These are phyloP conservation scores for Pachypanchax playfairii DNA, from an alignment of 2,113 vertebrate genomes.

Conservation along the genomic window DNA sequence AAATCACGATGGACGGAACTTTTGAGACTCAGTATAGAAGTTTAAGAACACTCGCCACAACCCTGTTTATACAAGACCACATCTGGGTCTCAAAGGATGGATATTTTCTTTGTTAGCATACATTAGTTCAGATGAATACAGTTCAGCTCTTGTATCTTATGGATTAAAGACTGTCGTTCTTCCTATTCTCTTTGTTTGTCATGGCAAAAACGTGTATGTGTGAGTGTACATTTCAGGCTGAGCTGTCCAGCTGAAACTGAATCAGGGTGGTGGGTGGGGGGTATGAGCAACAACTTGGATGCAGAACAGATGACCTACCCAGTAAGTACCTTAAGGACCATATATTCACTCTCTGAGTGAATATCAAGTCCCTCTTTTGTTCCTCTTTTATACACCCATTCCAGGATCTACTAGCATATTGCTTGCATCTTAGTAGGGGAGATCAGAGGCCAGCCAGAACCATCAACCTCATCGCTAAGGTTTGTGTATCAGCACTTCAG, in stretches of 20 bases:
- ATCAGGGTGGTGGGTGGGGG: constrained; percentile 33
- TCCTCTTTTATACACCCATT: constrained; percentile 44
- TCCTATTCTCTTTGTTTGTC: constrained; percentile 34
- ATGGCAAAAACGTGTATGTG: constrained; percentile 42
- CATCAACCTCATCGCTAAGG: constrained; percentile 58
- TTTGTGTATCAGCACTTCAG: constrained; percentile 29
- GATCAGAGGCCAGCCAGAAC: constrained; percentile 60
- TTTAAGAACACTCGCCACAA: no score
- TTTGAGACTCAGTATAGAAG: no score
- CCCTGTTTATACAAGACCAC: not conserved
- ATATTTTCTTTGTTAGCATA: not conserved
- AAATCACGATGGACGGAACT: no score
- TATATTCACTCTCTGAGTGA: constrained; percentile 61
- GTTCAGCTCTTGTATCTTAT: not conserved
- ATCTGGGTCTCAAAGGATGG: not conserved
- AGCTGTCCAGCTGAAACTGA: constrained; percentile 56
- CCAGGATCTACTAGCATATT: constrained; percentile 41
- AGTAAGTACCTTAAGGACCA: constrained; percentile 54
- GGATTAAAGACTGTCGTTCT: constrained; percentile 21
- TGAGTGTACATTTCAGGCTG: constrained; percentile 36
- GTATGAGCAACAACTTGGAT: constrained; percentile 49
- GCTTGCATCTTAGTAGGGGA: constrained; percentile 65
- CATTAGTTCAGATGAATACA: not conserved
- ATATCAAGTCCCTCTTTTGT: constrained; percentile 56
- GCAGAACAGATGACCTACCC: constrained; percentile 50